Evolutionary conservation across 1,140 invertebrate genomes (phyloP), one percentile per base, ranked within the genome.

Genomic region (Trichonephila inaurata): DNA sequence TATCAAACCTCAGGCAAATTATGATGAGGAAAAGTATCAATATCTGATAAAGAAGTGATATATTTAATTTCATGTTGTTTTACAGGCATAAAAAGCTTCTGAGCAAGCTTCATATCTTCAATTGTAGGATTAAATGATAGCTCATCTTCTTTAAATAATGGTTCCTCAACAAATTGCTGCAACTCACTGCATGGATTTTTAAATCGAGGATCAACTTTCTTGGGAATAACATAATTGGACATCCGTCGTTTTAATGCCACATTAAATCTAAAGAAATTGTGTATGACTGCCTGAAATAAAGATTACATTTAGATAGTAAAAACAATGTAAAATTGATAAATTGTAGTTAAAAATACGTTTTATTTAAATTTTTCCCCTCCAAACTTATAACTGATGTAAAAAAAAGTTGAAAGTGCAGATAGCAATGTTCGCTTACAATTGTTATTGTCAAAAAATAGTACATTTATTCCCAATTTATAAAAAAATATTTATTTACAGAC

Each of bases 131-230:
- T 92, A 89, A 95, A 95, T 5, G 91, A 61, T 62, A 24, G 89
- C 61, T 95, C 95, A 87, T 94, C 86, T 64, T 94, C 91, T 33
- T 77, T 91, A 66, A 94, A 93, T 88, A 95, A 77, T 58, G 94
- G 94, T 16, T 88, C 87, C 85, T 94, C 81, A 44, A 95, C 66
- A 64, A 61, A 91, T 19, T 93, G 66, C 21, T 94, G 94, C 16
- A 94, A 60, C 82, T 93, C 94, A 28, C 14, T 44, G 81, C 91
- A 89, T 40, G 94, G 91, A 77, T 94, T 94, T 90, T 90, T 94
- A 77, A 94, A 94, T 33, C 88, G 51, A 66, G 77, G 69, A 90
- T 94, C 88, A 94, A 90, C 69, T 82, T 89, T 94, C 62, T 66
- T 94, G 16, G 51, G 61, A 83, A 33, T 61, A 28, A 28, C 18